A percentile compares a stretch with the other conserved stretches of the same genome.
Conservation (phyloP, 2,888 invertebrate species). For the Standfussiana lucernea region DNA sequence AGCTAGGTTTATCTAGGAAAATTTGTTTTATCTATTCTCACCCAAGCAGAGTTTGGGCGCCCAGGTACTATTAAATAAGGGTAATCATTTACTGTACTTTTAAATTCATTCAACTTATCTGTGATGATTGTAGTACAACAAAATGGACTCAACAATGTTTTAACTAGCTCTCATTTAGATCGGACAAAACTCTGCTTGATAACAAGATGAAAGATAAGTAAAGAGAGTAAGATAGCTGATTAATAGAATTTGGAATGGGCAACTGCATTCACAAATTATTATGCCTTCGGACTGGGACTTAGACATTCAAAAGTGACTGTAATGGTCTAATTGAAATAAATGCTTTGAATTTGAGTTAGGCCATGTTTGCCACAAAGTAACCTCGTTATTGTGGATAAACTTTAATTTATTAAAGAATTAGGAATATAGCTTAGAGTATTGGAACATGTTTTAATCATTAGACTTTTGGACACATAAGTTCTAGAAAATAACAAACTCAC, state of each 20-base stretch:
- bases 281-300: background rate
- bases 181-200: background rate
- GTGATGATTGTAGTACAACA: too few relatives aligned
- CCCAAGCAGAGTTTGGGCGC: too few relatives aligned
- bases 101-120: too few relatives aligned
- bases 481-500: slow-evolving; percentile 58
- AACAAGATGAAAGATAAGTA: background rate
- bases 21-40: too few relatives aligned
- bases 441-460: background rate
- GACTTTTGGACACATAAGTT: background rate
- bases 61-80: too few relatives aligned
- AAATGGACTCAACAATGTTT: background rate
- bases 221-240: background rate
- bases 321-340: background rate
- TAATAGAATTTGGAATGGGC: too few relatives aligned
- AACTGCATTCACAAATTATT: background rate
- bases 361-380: background rate
- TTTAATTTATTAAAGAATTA: background rate
- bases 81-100: too few relatives aligned
- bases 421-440: background rate
- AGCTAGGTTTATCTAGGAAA: too few relatives aligned
- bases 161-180: background rate
- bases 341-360: background rate
- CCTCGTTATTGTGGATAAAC: background rate
- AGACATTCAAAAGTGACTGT: background rate